Conservation (phyloP, 2,113 vertebrate genomes). For the Bothrops jararaca region DNA sequence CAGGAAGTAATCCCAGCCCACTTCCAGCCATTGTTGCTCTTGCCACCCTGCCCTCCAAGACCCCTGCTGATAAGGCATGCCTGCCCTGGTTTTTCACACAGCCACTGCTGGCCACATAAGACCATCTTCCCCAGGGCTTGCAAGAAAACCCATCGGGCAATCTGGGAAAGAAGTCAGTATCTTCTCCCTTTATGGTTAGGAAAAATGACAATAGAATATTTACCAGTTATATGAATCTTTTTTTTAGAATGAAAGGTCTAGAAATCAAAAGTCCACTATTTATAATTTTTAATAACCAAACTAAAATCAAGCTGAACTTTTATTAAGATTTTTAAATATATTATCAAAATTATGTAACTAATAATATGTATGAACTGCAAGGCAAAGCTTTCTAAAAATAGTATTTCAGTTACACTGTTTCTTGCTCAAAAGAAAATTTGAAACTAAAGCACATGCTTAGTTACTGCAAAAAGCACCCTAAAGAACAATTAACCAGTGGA, state of each 20-base stretch:
- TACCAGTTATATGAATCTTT: not conserved
- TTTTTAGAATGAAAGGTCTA: not conserved
- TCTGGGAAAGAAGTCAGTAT: not conserved
- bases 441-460: constrained; percentile 12
- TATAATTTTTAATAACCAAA: not conserved
- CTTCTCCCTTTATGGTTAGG: not conserved
- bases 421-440: not conserved
- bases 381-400: constrained; percentile 20
- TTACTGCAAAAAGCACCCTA: constrained; percentile 17
- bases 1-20: not conserved
- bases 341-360: not conserved
- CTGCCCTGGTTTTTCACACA: not conserved
- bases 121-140: not conserved
- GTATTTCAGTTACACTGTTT: not conserved
- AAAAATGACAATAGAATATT: not conserved
- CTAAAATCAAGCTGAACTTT: not conserved
- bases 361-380: constrained; percentile 9
- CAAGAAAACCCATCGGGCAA: not conserved
- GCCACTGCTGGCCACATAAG: not conserved
- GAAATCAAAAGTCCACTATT: not conserved
- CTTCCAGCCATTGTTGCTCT: not conserved
- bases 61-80: not conserved
- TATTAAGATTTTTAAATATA: not conserved
- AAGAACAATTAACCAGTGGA: too few species aligned
- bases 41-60: not conserved